Percentiles rank a stretch among this genome's conserved stretches.
These are phyloP conservation scores for Oxyteleia sp. DNA, from an alignment of 2,888 invertebrate genomes.

Conservation along the genomic window DNA sequence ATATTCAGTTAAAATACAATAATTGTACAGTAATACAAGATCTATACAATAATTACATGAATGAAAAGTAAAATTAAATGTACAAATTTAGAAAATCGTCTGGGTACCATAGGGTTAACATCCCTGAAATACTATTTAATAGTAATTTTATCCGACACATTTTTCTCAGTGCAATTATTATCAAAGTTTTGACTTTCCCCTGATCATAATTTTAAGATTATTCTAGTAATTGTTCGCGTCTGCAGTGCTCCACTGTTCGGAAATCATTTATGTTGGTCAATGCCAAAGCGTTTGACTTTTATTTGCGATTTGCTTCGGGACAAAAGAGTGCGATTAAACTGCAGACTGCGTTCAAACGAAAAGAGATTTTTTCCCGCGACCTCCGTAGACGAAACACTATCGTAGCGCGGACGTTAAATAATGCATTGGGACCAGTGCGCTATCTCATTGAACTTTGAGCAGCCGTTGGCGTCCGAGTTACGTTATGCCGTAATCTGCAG, in stretches of 20 bases:
- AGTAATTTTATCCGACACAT: too few species aligned
- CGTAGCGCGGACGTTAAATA: conserved; percentile 82
- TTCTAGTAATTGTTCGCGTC: too few species aligned
- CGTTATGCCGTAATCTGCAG: conserved; percentile 26
- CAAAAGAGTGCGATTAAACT: not conserved
- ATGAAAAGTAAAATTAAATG: too few species aligned
- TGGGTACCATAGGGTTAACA: too few species aligned
- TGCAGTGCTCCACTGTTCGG: conserved; percentile 86
- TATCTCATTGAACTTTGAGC: conserved; percentile 66
- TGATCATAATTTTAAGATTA: too few species aligned
- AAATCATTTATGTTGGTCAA: not conserved
- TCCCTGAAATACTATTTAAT: too few species aligned
- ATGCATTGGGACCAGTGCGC: conserved; percentile 39
- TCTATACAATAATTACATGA: too few species aligned
- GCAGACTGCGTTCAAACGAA: not conserved
- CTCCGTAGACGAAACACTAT: not conserved
- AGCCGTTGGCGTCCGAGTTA: conserved; percentile 48
- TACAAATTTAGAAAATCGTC: too few species aligned
- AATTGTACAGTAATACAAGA: too few species aligned
- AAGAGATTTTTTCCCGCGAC: not conserved
- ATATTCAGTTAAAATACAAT: too few species aligned
- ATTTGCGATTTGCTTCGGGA: not conserved
- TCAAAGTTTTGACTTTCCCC: too few species aligned
- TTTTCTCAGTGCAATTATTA: too few species aligned
- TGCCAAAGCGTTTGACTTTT: not conserved